Base-by-base conservation (phyloP, 2,888 invertebrate genomes). In the Cistogaster globosa region DNA sequence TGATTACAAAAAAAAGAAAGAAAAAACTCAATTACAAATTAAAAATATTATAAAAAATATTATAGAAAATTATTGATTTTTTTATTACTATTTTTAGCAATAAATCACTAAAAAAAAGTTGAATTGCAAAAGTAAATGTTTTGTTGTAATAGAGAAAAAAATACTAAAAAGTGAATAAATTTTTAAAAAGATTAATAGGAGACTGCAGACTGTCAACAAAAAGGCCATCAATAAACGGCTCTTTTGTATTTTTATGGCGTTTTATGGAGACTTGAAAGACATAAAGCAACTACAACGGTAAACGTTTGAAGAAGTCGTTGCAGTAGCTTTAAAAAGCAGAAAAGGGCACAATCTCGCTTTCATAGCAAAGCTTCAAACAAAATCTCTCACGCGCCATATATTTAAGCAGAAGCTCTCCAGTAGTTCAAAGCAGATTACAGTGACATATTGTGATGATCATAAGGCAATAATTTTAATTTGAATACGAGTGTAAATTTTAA, bases 1-100 rank as follows among this genome's bases (percentile, higher is more conserved):
- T 90, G 82, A n/a, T 86, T 85, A 14, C 42, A 76, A 78, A 58
- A 72, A 53, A 80, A 63, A 60, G 1, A 11, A 36, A 7, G 12
- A 58, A 36, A 53, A 1, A 76, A n/a, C n/a, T n/a, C 9, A 67
- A 36, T 57, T 67, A 26, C 51, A 51, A 42, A 58, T 67, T 20
- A 62, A 57, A 63, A 14, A 57, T 18, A 32, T n/a, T n/a, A n/a
- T 26, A 26, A 26, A 26, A 51, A 5, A 57, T 26, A 55, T 26
- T 4, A 26, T 26, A 26, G n/a, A 22, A 32, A 32, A 32, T 32
- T 0, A 32, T 38, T 38, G 9, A 38, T 38, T 38, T 38, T 32
- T 38, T 9, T 38, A 7, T 38, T 7, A 38, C 11, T 38, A 38
- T 42, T 42, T 42, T 4, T 12, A 42, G 8, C 16, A 38, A 9